Base-by-base conservation (phyloP, 2,113 vertebrate genomes). In the Corydoras maculifer region DNA sequence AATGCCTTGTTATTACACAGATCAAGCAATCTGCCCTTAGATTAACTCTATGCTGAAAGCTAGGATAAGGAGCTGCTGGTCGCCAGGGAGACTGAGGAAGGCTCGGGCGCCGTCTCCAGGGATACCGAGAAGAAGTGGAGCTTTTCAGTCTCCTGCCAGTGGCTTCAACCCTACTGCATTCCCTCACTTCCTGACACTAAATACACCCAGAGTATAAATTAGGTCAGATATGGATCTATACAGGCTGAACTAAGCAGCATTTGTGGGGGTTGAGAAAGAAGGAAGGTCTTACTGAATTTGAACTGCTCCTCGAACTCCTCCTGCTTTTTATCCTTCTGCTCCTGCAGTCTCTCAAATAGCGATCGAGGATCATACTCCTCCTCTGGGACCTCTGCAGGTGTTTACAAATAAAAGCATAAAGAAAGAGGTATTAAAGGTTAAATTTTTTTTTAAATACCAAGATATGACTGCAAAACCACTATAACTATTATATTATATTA, bases 301-400 rank as follows among this genome's bases (percentile, higher is more conserved):
- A 98, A 96, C 75, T 98, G 95, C 78, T 99, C 96, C 78, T 99
- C 97, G 82, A 86, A 99, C 32, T 99, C 97, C 80, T 94, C 93
- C 80, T 99, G 96, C 74, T 99, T 99, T 84, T 95, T 96, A 69
- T 99, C 96, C 68, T 95, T 98, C 85, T 99, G 96, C 12, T 98
- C 97, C 85, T 98, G 93, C 2, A 99, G 93, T 12, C 91, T 91
- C 78, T 99, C 96, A 68, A 86, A 99, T 1, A 99, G 86, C 0
- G 94, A 95, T 0, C 95, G 92, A 1, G 92, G 79, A 81, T 98
- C 95, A 58, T 97, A 97, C 0, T 84, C 92, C 81, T 98, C 95
- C 84, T 99, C 95, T 0, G 97, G 97, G 43, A 86, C 96, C 81
- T 98, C 96, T 98, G 85, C 61, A 83, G 30, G 68, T 25, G 70